phyloP scores from a whole-genome alignment of 2,888 invertebrate species.

The Pantelozetes paolii region DNA sequence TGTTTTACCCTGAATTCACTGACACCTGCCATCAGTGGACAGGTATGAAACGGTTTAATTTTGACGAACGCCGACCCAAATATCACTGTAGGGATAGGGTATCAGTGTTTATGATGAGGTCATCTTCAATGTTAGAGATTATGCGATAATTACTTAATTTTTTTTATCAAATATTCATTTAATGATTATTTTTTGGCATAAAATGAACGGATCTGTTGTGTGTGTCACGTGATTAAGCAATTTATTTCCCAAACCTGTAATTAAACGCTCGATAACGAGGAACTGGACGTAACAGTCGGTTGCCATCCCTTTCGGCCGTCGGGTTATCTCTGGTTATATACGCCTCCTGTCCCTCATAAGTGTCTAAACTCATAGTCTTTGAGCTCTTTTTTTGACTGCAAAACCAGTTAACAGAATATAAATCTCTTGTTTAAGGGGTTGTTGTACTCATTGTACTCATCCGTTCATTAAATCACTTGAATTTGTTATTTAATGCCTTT shows the following conservation, averaged over 20 bases:
- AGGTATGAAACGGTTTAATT: too few species aligned
- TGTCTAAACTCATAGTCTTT: background rate
- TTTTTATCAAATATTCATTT: background rate
- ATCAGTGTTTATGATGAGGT: background rate
- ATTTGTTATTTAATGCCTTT: background rate
- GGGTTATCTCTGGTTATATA: background rate
- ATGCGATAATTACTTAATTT: background rate
- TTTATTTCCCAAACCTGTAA: too few species aligned
- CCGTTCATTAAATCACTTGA: background rate
- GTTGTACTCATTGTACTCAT: constrained; percentile 5
- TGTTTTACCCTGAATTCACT: too few species aligned
- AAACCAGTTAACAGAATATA: constrained; percentile 17
- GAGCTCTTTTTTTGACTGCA: background rate
- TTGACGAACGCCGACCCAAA: too few species aligned
- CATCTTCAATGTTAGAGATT: too few species aligned
- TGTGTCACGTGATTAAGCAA: background rate
- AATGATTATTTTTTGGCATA: background rate
- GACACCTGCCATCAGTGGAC: too few species aligned
- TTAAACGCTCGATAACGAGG: background rate
- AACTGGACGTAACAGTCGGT: background rate
- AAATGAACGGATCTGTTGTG: background rate
- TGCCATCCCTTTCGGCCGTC: background rate
- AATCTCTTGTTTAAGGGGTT: background rate
- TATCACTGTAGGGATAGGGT: too few species aligned
- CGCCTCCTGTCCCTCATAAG: background rate